Base-by-base conservation (phyloP, 35 echinoderm and acorn worm species). In the Lytechinus pictus region DNA sequence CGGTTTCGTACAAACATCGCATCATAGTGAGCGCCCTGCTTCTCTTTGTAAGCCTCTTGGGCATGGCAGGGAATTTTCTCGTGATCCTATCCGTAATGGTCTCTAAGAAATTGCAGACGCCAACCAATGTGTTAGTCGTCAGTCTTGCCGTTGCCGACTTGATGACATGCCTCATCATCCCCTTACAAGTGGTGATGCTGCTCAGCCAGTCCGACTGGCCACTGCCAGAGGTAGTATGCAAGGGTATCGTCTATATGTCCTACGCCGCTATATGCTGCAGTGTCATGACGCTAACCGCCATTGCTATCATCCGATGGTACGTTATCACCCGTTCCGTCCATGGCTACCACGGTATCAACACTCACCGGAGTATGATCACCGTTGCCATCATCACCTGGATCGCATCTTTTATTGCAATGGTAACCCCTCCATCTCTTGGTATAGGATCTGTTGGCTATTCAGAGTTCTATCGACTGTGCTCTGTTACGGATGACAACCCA, bases 141-240 rank as follows among this genome's bases (percentile, higher is more conserved):
- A 99, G 97, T 92, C 97, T 99, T 33, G 97, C 97, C 90, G 89
- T 99, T 7, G 97, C 98, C 1, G 98, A 99, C 86, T 95, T 99
- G 19, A 54, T 97, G 5, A 96, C 97, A 1, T 95, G 95, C 57
- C 28, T 92, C 13, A 52, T 54, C 11, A 61, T 95, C 19, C 96
- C 96, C 14, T 66, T 54, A 8, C 55, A 95, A 19, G 21, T 51
- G 5, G 27, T 33, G 8, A 60, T 89, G 53, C n/a, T 96, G 27
- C 89, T 96, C 1, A 95, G 94, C 28, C 54, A 53, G 0, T 55
- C n/a, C 6, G 94, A 87, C 54, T 95, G 94, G 61, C 96, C 96
- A 12, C 86, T 98, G 4, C 87, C 87, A 27, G 89, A 95, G 2
- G 56, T 66, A 54, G 33, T 95, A 8, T 97, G 94, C 44, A 94